Conservation (phyloP, 2,797 vertebrate species). For the Acanthornis magna region DNA sequence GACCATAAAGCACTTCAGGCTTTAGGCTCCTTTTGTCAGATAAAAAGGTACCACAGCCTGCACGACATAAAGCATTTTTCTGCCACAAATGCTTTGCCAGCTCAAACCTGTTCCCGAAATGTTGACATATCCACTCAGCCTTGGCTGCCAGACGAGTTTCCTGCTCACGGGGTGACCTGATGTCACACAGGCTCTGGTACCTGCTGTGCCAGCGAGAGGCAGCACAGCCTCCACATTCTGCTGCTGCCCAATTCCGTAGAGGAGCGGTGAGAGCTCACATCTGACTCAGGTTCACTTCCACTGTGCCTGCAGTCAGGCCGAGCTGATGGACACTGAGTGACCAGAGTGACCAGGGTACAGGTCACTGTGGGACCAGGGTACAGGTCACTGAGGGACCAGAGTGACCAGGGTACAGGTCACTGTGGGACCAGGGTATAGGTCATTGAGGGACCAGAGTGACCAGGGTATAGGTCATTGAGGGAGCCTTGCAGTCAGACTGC, state of each 20-base stretch:
- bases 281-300: neutral
- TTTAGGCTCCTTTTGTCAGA: neutral
- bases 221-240: neutral
- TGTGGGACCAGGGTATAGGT: too few species aligned
- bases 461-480: too few species aligned
- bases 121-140: neutral
- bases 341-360: neutral
- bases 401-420: too few species aligned
- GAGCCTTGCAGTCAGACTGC: neutral
- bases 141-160: neutral
- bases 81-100: neutral
- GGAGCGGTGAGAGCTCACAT: neutral
- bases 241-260: neutral
- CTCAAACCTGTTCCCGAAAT: neutral
- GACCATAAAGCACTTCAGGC: neutral
- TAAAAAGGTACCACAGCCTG: neutral
- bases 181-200: fast-evolving
- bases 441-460: too few species aligned
- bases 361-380: neutral
- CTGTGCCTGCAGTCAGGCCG: neutral
- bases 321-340: neutral
- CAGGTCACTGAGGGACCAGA: neutral
- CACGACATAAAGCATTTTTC: neutral
- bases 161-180: neutral
- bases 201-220: neutral